Percentiles rank a stretch among this genome's conserved stretches.
These are phyloP conservation scores for Dendrolimus houi DNA, from an alignment of 2,888 invertebrate species.

Conservation along the genomic window DNA sequence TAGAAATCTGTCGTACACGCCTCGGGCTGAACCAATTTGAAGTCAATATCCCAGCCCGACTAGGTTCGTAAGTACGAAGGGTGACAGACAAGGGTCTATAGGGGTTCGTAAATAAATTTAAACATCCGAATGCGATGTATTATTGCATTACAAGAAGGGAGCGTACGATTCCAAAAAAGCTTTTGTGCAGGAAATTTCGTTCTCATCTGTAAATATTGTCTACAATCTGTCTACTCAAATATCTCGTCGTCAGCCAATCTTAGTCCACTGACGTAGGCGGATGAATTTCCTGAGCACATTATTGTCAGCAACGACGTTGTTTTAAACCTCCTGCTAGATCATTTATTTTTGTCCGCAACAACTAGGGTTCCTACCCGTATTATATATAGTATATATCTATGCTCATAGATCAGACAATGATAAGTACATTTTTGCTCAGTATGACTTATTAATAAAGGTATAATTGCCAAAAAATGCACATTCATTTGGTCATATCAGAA, in stretches of 20 bases:
- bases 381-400: background rate
- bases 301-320: no score
- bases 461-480: no score
- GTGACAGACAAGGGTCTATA: background rate
- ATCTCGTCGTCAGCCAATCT: no score
- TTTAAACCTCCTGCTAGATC: no score
- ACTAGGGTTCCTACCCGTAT: no score
- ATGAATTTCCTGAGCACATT: no score
- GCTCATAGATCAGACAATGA: no score
- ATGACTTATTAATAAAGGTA: no score
- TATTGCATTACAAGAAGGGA: slow-evolving; percentile 41
- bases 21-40: background rate
- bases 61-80: background rate
- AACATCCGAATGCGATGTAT: slow-evolving; percentile 36
- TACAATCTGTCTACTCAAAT: background rate
- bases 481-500: no score
- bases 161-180: slow-evolving; percentile 14
- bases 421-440: no score
- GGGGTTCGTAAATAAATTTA: slow-evolving; percentile 45
- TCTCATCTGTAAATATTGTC: background rate
- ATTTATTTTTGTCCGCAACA: no score
- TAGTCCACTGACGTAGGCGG: no score
- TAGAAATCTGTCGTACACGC: background rate
- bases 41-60: background rate
- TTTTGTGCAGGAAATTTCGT: background rate